Evolutionary conservation across 2,113 vertebrate genomes (phyloP).

Genomic region (Setophaga petechia): DNA sequence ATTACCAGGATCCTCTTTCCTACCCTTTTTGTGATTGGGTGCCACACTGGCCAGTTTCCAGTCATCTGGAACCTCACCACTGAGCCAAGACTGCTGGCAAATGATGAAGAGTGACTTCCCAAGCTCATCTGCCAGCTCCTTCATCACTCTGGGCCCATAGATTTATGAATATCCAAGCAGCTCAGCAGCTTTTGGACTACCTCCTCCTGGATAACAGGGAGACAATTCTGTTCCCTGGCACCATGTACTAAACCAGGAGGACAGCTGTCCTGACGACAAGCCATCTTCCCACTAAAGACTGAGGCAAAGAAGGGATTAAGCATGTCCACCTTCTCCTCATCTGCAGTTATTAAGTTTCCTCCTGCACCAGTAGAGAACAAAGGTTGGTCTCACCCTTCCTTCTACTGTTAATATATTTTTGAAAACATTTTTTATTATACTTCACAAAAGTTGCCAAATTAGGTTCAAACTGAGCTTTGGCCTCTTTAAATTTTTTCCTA

Average conservation of each 20-base stretch:
- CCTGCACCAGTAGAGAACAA: no score
- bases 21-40: background rate
- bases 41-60: background rate
- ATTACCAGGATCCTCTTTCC: background rate
- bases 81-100: background rate
- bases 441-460: background rate
- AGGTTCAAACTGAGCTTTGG: background rate
- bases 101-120: rapidly evolving
- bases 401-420: background rate
- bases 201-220: background rate
- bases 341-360: background rate
- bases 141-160: background rate
- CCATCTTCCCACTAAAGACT: background rate
- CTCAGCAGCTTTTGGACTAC: background rate
- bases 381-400: background rate
- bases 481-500: background rate
- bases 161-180: background rate
- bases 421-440: background rate
- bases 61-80: no score
- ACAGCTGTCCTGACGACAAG: background rate
- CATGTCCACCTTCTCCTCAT: background rate
- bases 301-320: background rate
- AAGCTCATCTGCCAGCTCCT: background rate
- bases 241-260: background rate
- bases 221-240: background rate